Base-by-base conservation (phyloP, 1,140 invertebrate species). In the Euborellia annulipes region DNA sequence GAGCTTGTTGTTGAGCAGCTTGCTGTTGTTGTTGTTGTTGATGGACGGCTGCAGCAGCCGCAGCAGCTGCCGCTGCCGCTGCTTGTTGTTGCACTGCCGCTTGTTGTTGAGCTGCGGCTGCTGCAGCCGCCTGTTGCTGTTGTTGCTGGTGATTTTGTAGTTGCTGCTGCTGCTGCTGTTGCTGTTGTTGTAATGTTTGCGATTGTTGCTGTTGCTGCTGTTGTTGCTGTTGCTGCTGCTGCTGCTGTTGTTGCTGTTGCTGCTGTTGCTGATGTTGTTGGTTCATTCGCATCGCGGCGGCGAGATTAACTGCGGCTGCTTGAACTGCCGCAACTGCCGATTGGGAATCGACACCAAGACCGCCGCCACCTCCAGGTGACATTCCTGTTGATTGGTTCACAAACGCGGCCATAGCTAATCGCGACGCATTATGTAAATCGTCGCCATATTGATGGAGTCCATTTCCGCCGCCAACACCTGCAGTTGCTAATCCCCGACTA, bases 281-380 rank as follows among this genome's bases (percentile, higher is more conserved):
- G 43, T 73, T 72, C 65, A 85, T 79, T 49, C 82, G 67, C 82
- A 85, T 86, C 1, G 82, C 80, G 18, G 78, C 77, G 1, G 80
- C 83, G 39, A 85, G 59, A 48, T 82, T 85, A 4, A 82, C 83
- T 27, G 84, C 72, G 45, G 75, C 73, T 11, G 69, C 81, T 55
- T 79, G 77, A 11, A 79, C 77, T 0, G 70, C 71, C 0, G 64
- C 63, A 9, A 65, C 62, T 2, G 58, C 46, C 13, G 53, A 54
- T 27, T 4, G 23, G 3, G 62, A 54, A 56, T 66, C 63, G 3
- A 62, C 61, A 9, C 57, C 62, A 8, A 63, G 50, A 41, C 58
- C 56, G 34, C 51, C 54, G 27, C 48, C 44, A n/a, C 34, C 30
- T 20, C 50, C 16, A 30, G 62, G 67, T 45, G 50, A 57, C n/a